These are phyloP conservation scores for Pyrochroa serraticornis DNA, from an alignment of 2,888 invertebrate species.

Conservation along the genomic window DNA sequence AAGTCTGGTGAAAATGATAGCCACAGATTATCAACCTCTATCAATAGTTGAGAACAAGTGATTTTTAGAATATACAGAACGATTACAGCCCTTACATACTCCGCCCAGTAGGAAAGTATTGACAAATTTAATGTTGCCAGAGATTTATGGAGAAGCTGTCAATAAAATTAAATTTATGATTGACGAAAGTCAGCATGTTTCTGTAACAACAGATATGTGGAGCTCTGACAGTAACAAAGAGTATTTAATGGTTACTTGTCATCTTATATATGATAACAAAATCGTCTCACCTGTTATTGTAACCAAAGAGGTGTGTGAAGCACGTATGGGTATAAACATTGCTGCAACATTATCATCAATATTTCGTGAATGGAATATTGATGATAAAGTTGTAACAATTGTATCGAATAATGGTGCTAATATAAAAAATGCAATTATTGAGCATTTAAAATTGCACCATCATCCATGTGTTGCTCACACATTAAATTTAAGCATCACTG, in stretches of 20 bases:
- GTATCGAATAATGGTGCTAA: constrained; percentile 43
- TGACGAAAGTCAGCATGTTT: constrained; percentile 26
- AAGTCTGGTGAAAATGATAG: constrained; percentile 34
- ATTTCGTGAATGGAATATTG: constrained; percentile 39
- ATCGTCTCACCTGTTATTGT: constrained; percentile 28
- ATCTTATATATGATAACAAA: constrained; percentile 38
- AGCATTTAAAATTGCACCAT: constrained; percentile 37
- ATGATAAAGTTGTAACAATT: constrained; percentile 39
- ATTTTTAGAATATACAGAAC: constrained; percentile 34
- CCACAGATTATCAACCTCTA: constrained; percentile 36
- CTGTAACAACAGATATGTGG: constrained; percentile 44
- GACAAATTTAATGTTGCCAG: constrained; percentile 30
- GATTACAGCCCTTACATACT: constrained; percentile 35
- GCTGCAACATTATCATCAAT: constrained; percentile 25
- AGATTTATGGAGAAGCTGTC: constrained; percentile 21
- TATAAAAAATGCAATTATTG: constrained; percentile 40
- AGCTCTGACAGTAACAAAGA: constrained; percentile 37
- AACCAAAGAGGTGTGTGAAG: constrained; percentile 33
- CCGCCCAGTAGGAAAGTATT: constrained; percentile 31
- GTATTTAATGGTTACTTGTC: constrained; percentile 39
- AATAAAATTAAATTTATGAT: constrained; percentile 30
- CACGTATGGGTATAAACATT: constrained; percentile 32
- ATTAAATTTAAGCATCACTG: constrained; percentile 34
- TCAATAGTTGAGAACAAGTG: constrained; percentile 41
- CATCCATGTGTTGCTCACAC: constrained; percentile 43